Evolutionary conservation across 1,140 invertebrate genomes (phyloP).

Genomic region (Pteromalus puparum): DNA sequence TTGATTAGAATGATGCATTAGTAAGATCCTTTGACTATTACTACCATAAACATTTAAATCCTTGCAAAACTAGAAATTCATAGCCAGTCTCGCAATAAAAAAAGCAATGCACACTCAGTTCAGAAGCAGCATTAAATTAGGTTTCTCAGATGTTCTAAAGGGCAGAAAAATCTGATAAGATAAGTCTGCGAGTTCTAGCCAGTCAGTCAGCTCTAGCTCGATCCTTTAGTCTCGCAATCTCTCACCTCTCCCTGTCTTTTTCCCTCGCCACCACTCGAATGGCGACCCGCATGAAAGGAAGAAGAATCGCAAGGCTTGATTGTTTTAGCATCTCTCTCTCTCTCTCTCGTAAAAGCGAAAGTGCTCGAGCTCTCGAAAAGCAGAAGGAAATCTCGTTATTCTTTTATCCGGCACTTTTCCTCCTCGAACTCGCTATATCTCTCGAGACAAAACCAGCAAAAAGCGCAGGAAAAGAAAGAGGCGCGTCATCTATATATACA

Average conservation of each 20-base stretch:
- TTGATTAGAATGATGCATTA: too few relatives aligned
- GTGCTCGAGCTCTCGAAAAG: slow-evolving; percentile 17
- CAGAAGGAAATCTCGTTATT: slow-evolving; percentile 64
- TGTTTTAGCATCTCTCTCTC: slow-evolving; percentile 31
- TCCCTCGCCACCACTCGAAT: background rate
- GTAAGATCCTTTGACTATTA: too few relatives aligned
- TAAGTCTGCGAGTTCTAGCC: background rate
- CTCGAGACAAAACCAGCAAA: slow-evolving; percentile 34
- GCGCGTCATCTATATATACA: background rate
- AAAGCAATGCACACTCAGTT: background rate
- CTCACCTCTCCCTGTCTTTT: background rate
- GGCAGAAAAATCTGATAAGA: slow-evolving; percentile 30
- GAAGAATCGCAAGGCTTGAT: slow-evolving; percentile 25
- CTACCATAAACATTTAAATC: too few relatives aligned
- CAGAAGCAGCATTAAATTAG: background rate
- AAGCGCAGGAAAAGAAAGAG: background rate
- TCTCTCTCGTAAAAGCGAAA: slow-evolving; percentile 28
- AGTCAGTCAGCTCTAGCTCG: slow-evolving; percentile 1
- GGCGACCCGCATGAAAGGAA: background rate
- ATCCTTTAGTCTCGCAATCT: slow-evolving; percentile 27
- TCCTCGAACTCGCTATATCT: slow-evolving; percentile 39
- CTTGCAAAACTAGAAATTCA: too few relatives aligned
- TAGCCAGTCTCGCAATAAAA: background rate
- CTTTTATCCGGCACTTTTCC: slow-evolving; percentile 67
- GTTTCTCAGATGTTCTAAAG: slow-evolving; percentile 10